phyloP scores from a whole-genome alignment of 2,113 vertebrate genomes.

The Tricholaema leucomelas region DNA sequence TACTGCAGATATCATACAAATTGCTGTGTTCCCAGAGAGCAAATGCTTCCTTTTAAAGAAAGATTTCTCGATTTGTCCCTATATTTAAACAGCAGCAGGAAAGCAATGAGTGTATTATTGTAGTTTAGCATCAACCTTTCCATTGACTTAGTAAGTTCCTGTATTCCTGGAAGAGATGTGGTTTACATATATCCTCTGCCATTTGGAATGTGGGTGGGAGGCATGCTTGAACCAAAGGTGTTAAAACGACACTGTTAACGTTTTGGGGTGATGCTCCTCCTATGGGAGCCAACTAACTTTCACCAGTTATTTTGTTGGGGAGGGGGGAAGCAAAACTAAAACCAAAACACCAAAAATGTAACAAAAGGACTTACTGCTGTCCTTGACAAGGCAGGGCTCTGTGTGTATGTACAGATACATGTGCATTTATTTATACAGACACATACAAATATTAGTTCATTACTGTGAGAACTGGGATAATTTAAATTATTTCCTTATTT shows the following conservation, averaged over 20 bases:
- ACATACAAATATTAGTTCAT: neutral
- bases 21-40: neutral
- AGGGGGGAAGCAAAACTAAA: no score
- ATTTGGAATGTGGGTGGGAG: conserved; percentile 40
- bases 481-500: neutral
- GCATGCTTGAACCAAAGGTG: conserved; percentile 16
- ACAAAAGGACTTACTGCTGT: neutral
- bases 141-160: neutral
- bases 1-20: neutral
- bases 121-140: neutral
- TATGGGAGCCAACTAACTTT: neutral
- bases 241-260: conserved; percentile 31
- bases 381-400: neutral
- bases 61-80: neutral
- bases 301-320: neutral
- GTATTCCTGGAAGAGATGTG: neutral
- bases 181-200: neutral
- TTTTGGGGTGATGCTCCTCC: neutral
- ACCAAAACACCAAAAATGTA: neutral
- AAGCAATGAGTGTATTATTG: neutral
- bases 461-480: neutral
- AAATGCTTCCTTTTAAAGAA: neutral
- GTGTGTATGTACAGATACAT: neutral
- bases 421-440: neutral
- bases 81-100: neutral